These are phyloP conservation scores for Grammomys surdaster DNA, from an alignment of 2,113 vertebrate species.

Conservation along the genomic window DNA sequence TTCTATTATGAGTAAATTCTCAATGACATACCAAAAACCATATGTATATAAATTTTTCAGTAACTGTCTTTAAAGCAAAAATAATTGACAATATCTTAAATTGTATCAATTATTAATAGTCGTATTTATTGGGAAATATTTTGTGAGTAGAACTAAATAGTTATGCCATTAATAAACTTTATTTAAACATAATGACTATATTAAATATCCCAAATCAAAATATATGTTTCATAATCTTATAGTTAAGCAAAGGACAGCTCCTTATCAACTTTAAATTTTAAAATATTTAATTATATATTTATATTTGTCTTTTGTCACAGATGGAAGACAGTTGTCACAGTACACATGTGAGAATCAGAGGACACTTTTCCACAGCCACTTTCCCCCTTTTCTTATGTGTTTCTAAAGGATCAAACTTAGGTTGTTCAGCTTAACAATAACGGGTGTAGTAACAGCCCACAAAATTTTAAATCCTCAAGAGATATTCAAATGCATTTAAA, in stretches of 20 bases:
- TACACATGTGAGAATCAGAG: neutral
- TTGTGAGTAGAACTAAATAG: neutral
- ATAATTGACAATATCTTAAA: neutral
- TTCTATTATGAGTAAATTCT: neutral
- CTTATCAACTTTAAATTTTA: neutral
- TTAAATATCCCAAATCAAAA: neutral
- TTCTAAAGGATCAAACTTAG: neutral
- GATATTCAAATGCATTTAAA: neutral
- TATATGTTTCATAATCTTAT: neutral
- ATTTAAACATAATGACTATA: neutral
- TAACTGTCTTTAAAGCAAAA: neutral
- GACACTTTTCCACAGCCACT: neutral
- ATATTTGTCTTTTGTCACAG: too few relatives aligned
- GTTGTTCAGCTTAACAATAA: neutral
- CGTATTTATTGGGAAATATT: neutral
- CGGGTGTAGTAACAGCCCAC: neutral
- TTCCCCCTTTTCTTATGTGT: neutral
- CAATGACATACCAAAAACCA: neutral
- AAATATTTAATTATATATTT: neutral
- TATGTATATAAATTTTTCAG: neutral
- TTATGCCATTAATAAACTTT: neutral
- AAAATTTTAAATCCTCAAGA: neutral
- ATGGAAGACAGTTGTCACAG: neutral
- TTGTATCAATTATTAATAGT: neutral
- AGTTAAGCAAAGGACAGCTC: neutral